A percentile compares a stretch with the other conserved stretches of the same genome.
Conservation (phyloP, 2,888 invertebrate genomes). For the Capitulum mitella region DNA sequence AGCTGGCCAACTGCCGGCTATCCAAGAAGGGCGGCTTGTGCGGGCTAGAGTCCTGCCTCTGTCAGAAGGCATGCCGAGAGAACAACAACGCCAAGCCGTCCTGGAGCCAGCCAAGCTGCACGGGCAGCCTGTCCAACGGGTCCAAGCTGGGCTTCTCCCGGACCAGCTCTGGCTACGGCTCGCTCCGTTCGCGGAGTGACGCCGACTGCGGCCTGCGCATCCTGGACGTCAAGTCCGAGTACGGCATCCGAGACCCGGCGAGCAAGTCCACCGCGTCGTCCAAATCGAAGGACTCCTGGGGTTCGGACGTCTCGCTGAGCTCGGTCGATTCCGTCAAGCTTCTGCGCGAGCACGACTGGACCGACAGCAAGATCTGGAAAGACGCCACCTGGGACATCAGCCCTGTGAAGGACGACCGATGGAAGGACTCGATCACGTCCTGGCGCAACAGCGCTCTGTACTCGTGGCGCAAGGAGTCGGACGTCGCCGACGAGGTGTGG, state of each 20-base stretch:
- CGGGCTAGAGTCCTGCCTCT: not conserved
- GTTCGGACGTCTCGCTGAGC: not conserved
- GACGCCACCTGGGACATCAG: not conserved
- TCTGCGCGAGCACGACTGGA: not conserved
- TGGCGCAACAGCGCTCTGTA: slow-evolving; percentile 19
- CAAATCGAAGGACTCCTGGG: not conserved
- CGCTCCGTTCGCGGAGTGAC: not conserved
- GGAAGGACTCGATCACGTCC: slow-evolving; percentile 10
- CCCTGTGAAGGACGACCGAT: slow-evolving; percentile 5
- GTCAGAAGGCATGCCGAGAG: not conserved
- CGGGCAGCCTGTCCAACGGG: not conserved
- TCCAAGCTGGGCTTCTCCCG: not conserved
- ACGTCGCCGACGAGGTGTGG: not conserved
- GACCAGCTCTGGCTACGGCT: not conserved
- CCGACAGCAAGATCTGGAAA: slow-evolving; percentile 8
- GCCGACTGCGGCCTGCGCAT: slow-evolving; percentile 23
- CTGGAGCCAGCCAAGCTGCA: not conserved
- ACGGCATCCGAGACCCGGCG: slow-evolving; percentile 9
- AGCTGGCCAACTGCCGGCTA: slow-evolving; percentile 12
- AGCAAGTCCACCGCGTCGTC: not conserved
- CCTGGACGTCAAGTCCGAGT: slow-evolving; percentile 19
- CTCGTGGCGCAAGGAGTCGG: slow-evolving; percentile 20
- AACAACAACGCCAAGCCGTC: not conserved
- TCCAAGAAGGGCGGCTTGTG: not conserved
- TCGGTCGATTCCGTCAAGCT: not conserved